Percentiles rank a stretch among this genome's conserved stretches.
These are phyloP conservation scores for Stercorarius parasiticus DNA, from an alignment of 2,113 vertebrate species.

Conservation along the genomic window DNA sequence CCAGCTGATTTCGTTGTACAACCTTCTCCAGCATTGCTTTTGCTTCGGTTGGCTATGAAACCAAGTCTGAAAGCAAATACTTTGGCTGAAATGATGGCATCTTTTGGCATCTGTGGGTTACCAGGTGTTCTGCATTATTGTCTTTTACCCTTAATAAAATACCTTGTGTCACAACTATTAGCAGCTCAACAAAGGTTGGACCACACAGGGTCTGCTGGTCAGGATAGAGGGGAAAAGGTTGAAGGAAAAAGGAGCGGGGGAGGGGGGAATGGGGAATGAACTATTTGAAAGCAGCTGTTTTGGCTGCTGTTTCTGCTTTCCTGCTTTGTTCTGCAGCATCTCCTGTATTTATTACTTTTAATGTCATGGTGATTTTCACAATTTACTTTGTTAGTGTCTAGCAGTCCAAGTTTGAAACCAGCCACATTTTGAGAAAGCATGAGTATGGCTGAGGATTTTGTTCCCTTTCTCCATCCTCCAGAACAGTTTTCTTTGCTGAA, in stretches of 20 bases:
- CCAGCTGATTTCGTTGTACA: neutral
- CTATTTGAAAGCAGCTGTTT: neutral
- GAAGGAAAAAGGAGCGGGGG: neutral
- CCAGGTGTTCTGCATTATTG: conserved; percentile 49
- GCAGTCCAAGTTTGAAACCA: neutral
- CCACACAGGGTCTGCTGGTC: conserved; percentile 26
- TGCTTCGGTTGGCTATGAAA: neutral
- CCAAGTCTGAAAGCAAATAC: conserved; percentile 16
- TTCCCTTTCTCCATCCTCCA: neutral
- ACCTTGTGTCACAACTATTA: neutral
- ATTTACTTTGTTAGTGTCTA: neutral
- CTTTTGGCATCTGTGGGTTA: conserved; percentile 33
- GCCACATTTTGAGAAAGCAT: neutral
- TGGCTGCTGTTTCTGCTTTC: neutral
- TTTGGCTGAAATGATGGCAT: conserved; percentile 1
- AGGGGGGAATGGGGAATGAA: neutral
- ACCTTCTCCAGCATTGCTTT: neutral
- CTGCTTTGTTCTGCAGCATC: neutral
- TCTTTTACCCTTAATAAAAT: conserved; percentile 39
- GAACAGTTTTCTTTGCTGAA: neutral
- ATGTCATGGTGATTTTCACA: neutral
- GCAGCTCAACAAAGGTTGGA: neutral
- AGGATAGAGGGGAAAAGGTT: neutral
- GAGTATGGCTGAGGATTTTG: neutral
- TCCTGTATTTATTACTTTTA: neutral